phyloP scores from a whole-genome alignment of 2,113 vertebrate species.

The Genyomyrus donnyi region DNA sequence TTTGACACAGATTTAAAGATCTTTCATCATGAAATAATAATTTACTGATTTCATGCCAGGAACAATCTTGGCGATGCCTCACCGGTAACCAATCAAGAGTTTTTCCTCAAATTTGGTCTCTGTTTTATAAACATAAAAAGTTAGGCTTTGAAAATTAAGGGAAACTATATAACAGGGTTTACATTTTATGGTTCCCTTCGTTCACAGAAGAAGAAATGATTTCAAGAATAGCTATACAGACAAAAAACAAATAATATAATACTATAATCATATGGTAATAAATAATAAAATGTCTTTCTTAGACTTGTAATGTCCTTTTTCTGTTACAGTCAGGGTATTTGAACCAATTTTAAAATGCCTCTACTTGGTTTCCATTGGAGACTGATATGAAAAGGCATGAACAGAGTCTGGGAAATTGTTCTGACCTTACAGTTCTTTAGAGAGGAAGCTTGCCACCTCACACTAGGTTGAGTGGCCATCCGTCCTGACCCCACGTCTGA shows the following conservation, averaged over 20 bases:
- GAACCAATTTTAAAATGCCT: conserved; percentile 51
- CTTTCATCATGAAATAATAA: neutral
- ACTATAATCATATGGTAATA: neutral
- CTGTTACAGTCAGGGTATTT: conserved; percentile 8
- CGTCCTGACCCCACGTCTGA: conserved; percentile 43
- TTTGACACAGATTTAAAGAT: neutral
- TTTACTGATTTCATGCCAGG: neutral
- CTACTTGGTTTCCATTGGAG: conserved; percentile 47
- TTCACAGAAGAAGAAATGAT: neutral
- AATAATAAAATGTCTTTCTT: neutral
- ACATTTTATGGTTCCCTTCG: neutral
- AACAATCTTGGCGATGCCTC: neutral
- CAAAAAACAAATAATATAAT: neutral
- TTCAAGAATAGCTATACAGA: neutral
- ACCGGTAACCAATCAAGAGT: neutral
- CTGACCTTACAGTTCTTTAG: conserved; percentile 53
- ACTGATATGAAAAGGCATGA: conserved; percentile 57
- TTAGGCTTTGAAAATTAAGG: neutral
- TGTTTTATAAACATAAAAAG: neutral
- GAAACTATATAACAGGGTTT: neutral
- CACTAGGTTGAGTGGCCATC: conserved; percentile 38
- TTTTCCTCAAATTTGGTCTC: neutral
- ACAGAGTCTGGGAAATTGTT: conserved; percentile 62
- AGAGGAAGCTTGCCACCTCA: conserved; percentile 57
- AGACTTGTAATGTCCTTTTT: conserved; percentile 18